phyloP scores from a whole-genome alignment of 2,797 vertebrate species.

The Setipinna tenuifilis region DNA sequence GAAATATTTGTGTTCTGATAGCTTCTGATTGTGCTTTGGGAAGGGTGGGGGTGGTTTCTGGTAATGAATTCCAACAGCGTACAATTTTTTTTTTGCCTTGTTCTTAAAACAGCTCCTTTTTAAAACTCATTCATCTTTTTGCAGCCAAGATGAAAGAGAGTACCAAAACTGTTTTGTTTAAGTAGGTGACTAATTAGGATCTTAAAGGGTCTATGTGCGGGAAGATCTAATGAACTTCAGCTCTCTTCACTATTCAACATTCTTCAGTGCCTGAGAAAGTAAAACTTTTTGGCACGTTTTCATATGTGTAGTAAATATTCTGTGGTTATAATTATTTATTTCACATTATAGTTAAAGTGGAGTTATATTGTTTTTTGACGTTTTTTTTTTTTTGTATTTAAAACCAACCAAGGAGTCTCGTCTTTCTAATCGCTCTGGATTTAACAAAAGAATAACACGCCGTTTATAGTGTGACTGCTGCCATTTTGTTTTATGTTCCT shows the following conservation, averaged over 20 bases:
- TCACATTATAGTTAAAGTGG: neutral
- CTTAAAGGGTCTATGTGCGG: constrained; percentile 9
- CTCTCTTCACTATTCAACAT: constrained; percentile 15
- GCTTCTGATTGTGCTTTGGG: neutral
- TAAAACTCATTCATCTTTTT: constrained; percentile 13
- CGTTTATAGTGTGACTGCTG: constrained; percentile 52
- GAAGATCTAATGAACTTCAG: constrained; percentile 27
- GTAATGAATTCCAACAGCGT: constrained; percentile 31
- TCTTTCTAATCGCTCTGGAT: neutral
- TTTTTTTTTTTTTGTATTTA: neutral
- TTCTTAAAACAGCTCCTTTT: neutral
- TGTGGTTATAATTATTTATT: neutral
- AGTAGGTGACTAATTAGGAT: constrained; percentile 39
- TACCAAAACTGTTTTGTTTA: constrained; percentile 22
- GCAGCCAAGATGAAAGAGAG: constrained; percentile 34
- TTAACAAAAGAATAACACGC: constrained; percentile 11
- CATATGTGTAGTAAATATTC: neutral
- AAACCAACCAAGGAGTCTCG: neutral
- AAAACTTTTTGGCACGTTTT: constrained; percentile 10
- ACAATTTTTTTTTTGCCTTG: constrained; percentile 5
- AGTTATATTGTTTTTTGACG: neutral
- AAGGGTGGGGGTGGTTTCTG: too few relatives aligned
- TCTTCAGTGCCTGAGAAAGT: constrained; percentile 1
- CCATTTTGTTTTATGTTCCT: constrained; percentile 66
- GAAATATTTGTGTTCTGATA: constrained; percentile 7